phyloP scores from a whole-genome alignment of 2,113 vertebrate genomes.

The Otocyon megalotis region DNA sequence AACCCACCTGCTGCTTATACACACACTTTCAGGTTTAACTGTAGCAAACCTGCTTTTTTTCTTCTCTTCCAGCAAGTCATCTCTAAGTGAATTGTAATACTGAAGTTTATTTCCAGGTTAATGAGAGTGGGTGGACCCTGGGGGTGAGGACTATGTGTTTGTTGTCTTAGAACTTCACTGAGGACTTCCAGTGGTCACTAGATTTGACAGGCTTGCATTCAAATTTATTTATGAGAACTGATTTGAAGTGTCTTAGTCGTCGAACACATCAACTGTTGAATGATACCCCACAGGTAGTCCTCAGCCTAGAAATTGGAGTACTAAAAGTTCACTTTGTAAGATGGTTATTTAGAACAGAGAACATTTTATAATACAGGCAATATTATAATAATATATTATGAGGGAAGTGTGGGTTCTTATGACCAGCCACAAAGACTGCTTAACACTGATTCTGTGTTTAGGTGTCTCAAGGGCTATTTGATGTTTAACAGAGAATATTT shows the following conservation, averaged over 20 bases:
- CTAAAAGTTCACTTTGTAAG: background rate
- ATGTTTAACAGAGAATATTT: background rate
- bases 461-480: background rate
- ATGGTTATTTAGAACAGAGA: slow-evolving; percentile 51
- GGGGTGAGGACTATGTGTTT: background rate
- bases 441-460: background rate
- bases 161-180: background rate
- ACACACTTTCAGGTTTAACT: background rate
- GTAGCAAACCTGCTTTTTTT: background rate
- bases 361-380: background rate
- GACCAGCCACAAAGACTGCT: background rate
- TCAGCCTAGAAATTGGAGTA: background rate
- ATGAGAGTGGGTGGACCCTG: background rate
- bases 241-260: slow-evolving; percentile 7
- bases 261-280: background rate
- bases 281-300: background rate
- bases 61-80: slow-evolving; percentile 18
- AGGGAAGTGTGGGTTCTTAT: background rate
- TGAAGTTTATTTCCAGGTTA: slow-evolving; percentile 43
- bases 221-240: background rate
- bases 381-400: background rate
- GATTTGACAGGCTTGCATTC: slow-evolving; percentile 2
- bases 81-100: slow-evolving; percentile 28
- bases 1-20: background rate
- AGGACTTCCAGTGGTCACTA: slow-evolving; percentile 19